Conservation (phyloP, 1,140 invertebrate species). For the Octopus sinensis region DNA sequence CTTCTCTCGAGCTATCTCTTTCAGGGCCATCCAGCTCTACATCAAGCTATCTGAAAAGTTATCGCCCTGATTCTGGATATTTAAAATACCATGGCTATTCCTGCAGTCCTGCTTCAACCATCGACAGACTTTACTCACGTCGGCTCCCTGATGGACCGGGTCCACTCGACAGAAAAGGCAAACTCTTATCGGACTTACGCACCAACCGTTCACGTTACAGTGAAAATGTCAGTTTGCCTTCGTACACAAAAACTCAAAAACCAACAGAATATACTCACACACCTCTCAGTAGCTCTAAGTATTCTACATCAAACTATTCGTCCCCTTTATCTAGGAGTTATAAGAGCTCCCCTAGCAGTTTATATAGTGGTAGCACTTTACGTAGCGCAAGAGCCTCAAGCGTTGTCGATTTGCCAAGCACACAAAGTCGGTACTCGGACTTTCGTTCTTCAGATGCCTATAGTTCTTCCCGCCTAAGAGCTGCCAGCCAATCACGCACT, state of each 20-base stretch:
- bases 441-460: neutral
- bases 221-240: neutral
- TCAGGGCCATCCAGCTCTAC: neutral
- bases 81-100: neutral
- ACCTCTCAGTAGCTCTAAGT: neutral
- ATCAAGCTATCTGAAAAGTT: neutral
- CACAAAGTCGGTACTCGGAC: neutral
- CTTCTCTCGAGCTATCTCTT: neutral
- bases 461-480: neutral
- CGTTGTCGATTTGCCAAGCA: neutral
- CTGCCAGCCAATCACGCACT: neutral
- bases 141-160: neutral
- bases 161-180: conserved; percentile 2
- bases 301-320: neutral
- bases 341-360: neutral
- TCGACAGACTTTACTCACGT: neutral
- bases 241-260: neutral
- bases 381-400: neutral
- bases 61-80: neutral
- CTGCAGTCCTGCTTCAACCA: neutral
- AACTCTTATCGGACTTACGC: neutral
- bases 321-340: neutral
- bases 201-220: neutral
- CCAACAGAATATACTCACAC: neutral
- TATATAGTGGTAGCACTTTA: neutral